These are phyloP conservation scores for Zelleria hepariella DNA, from an alignment of 2,888 invertebrate genomes.

Conservation along the genomic window DNA sequence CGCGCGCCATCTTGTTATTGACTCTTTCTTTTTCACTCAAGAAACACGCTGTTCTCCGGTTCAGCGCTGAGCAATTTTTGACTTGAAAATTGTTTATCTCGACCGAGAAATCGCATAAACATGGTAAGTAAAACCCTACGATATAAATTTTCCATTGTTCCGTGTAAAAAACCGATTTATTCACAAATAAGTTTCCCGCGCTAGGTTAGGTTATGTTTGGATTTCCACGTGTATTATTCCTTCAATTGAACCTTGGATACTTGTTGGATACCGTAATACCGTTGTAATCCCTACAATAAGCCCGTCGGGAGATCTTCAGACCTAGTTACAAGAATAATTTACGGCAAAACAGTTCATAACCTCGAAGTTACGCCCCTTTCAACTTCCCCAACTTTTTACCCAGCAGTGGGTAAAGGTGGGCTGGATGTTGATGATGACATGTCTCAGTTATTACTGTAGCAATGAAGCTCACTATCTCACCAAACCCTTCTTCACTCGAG, in stretches of 20 bases:
- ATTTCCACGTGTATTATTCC: neutral
- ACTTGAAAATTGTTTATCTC: conserved; percentile 83
- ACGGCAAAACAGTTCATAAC: no score
- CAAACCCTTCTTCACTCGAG: no score
- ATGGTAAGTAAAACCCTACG: conserved; percentile 64
- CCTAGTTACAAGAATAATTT: no score
- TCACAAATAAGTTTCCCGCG: neutral
- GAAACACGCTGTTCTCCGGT: conserved; percentile 73
- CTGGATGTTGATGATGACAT: no score
- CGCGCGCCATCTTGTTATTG: neutral
- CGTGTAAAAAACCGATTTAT: neutral
- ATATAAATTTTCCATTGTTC: neutral
- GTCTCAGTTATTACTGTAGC: no score
- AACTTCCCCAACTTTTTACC: no score
- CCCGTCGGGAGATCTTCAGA: no score
- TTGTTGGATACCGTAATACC: no score
- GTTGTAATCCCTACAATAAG: no score
- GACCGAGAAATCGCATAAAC: conserved; percentile 77
- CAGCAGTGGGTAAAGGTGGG: no score
- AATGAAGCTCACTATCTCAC: neutral
- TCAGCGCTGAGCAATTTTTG: conserved; percentile 90
- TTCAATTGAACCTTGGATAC: no score
- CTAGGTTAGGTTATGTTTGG: conserved; percentile 40
- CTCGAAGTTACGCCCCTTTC: no score
- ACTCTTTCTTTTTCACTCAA: neutral